phyloP scores from a whole-genome alignment of 2,113 vertebrate species.

The Leucoraja erinaceus region DNA sequence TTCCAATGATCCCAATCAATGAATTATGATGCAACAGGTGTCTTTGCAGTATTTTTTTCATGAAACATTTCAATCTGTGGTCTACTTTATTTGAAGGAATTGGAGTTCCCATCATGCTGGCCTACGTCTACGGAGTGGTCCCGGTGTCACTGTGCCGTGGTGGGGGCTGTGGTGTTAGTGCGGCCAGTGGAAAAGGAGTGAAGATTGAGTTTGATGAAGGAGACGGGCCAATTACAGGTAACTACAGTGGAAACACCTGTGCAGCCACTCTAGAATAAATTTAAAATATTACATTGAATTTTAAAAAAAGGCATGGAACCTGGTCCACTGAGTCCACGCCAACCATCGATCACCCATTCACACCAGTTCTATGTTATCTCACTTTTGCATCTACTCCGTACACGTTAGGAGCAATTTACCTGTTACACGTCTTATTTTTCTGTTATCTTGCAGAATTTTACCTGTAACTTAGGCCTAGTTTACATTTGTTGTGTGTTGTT shows the following conservation, averaged over 20 bases:
- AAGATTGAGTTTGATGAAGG: conserved; percentile 96
- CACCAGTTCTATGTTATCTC: too few relatives aligned
- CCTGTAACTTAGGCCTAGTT: too few relatives aligned
- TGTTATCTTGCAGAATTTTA: too few relatives aligned
- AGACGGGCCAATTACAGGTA: conserved; percentile 94
- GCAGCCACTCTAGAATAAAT: background rate
- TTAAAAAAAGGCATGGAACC: too few relatives aligned
- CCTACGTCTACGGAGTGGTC: conserved; percentile 93
- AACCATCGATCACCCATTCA: too few relatives aligned
- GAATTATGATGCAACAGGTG: too few relatives aligned
- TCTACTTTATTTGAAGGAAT: conserved; percentile 64
- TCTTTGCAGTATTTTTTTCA: background rate
- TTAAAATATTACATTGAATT: background rate
- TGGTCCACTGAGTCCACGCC: too few relatives aligned
- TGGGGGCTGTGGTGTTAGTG: conserved; percentile 90
- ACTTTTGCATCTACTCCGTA: too few relatives aligned
- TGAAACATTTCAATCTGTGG: background rate
- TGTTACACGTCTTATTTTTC: too few relatives aligned
- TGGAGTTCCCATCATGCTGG: conserved; percentile 97
- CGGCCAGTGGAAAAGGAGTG: conserved; percentile 87
- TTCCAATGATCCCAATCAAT: too few relatives aligned
- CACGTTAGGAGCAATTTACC: too few relatives aligned
- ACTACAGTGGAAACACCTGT: conserved; percentile 34
- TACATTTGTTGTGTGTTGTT: too few relatives aligned
- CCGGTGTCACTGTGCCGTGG: conserved; percentile 94